phyloP scores from a whole-genome alignment of 1,140 invertebrate genomes.

The Amyelois transitella region DNA sequence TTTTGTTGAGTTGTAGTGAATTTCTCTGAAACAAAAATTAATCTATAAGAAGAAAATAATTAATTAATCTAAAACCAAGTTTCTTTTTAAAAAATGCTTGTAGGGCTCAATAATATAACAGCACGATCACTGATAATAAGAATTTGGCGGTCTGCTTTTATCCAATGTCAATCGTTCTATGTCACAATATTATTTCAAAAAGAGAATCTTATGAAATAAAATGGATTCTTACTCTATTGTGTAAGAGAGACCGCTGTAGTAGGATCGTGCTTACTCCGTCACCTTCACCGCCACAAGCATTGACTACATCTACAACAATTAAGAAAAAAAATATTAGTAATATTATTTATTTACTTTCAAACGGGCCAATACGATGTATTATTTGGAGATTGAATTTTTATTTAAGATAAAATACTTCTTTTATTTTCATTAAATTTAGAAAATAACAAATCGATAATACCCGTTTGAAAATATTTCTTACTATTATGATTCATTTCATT shows the following conservation, averaged over 20 bases:
- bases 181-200: background rate
- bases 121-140: conserved; percentile 21
- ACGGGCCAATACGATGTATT: background rate
- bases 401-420: too few relatives aligned
- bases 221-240: conserved; percentile 70
- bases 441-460: too few relatives aligned
- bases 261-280: conserved; percentile 72
- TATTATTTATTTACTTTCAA: conserved; percentile 16
- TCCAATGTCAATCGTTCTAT: background rate
- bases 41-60: conserved; percentile 1
- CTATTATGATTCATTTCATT: background rate
- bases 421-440: too few relatives aligned
- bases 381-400: background rate
- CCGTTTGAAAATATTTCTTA: background rate
- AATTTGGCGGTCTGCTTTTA: conserved; percentile 4
- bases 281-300: conserved; percentile 84
- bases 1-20: conserved; percentile 55
- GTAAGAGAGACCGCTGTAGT: conserved; percentile 74
- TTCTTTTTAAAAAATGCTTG: conserved; percentile 27
- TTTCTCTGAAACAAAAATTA: conserved; percentile 60
- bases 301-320: conserved; percentile 85
- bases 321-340: conserved; percentile 66
- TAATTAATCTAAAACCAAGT: background rate
- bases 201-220: conserved; percentile 9
- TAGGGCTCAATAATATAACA: conserved; percentile 22